Percentiles rank a stretch among this genome's conserved stretches.
phyloP scores from a whole-genome alignment of 2,888 invertebrate genomes.

The Lacanobia wlatinum region DNA sequence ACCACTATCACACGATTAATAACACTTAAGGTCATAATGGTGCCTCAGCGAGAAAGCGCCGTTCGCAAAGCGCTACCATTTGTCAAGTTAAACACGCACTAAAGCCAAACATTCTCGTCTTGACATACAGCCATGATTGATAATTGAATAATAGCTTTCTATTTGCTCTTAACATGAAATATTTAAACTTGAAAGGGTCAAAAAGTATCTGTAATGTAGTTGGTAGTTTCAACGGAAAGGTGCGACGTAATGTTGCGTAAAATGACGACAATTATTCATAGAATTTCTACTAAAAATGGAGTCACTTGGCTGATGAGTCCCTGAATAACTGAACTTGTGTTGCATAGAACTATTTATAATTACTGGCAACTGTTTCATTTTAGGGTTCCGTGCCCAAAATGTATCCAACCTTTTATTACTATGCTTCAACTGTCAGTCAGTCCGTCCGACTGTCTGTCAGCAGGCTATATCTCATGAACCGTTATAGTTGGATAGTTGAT shows the following conservation, averaged over 20 bases:
- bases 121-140: neutral
- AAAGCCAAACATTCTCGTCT: conserved; percentile 12
- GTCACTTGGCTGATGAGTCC: too few relatives aligned
- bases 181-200: neutral
- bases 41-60: neutral
- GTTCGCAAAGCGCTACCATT: too few relatives aligned
- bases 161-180: conserved; percentile 18
- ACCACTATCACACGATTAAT: neutral
- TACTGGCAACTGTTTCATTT: too few relatives aligned
- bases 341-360: too few relatives aligned
- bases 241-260: neutral
- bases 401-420: too few relatives aligned
- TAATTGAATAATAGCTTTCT: neutral
- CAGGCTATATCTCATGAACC: too few relatives aligned
- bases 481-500: too few relatives aligned
- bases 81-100: conserved; percentile 24
- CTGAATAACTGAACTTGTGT: too few relatives aligned
- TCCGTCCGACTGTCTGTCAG: too few relatives aligned
- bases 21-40: neutral
- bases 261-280: neutral
- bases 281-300: neutral
- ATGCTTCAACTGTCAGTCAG: too few relatives aligned
- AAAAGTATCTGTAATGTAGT: neutral
- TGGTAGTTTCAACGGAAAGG: neutral
- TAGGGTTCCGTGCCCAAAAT: too few relatives aligned